Base-by-base conservation (phyloP, 2,888 invertebrate genomes). In the Mystacides longicornis region DNA sequence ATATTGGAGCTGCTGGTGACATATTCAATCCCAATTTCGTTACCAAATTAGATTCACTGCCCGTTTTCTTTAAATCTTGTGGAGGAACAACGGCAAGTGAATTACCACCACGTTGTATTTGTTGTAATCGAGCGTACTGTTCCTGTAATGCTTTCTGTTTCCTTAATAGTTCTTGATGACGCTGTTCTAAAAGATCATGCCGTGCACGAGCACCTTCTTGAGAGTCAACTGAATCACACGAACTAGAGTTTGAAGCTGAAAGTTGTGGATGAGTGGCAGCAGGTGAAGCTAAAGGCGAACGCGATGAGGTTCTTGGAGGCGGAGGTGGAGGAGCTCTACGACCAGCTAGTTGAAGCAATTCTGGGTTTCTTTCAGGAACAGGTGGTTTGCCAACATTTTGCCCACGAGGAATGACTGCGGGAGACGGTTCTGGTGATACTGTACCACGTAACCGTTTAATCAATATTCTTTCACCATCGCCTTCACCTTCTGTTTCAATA, bases 61-160 rank as follows among this genome's bases (percentile, higher is more conserved):
- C 92, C 9, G 91, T 90, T 67, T 92, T 92, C 69, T 93, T 92
- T 43, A 91, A 74, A 14, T 85, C 83, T 0, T 83, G 78, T 23
- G 85, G 81, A 2, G 85, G 81, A 49, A 77, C 74, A 2, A 81
- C 77, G 11, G 83, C 78, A 51, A 81, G 66, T 2, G 85, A 79
- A 27, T 86, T 82, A 0, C 85, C 84, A 63, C 86, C 85, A 63
- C 90, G 81, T 68, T 93, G 93, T 62, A 93, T 80, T 73, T 90
- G 88, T 69, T 94, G 93, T 57, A 94, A 73, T 20, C 93, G 81
- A 18, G 91, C 89, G 70, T 93, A 94, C 68, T 94, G 94, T 65
- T 94, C 93, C 68, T 94, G 93, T 19, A 94, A 75, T 18, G 90
- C 87, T 64, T 86, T 86, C 68, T 94, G 94, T 66, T 93, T 93